phyloP scores from a whole-genome alignment of 2,797 vertebrate species.

The Sebastes glaucus region DNA sequence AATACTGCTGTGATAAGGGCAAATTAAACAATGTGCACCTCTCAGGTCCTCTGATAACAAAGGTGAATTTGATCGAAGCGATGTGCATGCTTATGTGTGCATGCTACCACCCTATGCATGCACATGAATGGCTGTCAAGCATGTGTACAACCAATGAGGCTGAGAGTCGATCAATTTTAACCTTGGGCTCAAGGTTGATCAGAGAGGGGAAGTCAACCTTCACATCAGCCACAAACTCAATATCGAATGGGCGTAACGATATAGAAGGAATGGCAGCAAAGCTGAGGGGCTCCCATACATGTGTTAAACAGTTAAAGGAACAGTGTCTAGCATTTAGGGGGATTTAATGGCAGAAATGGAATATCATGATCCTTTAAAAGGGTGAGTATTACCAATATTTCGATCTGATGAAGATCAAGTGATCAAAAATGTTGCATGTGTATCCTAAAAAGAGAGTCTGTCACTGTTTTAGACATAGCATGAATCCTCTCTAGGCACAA shows the following conservation, averaged over 20 bases:
- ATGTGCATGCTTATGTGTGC: neutral
- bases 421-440: neutral
- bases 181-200: slow-evolving; percentile 53
- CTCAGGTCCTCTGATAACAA: slow-evolving; percentile 53
- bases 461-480: neutral
- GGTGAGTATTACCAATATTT: too few species aligned
- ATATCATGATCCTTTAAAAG: too few species aligned
- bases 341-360: too few species aligned
- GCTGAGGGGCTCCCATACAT: neutral
- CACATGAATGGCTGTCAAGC: slow-evolving; percentile 18
- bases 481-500: neutral
- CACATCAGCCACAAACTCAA: neutral
- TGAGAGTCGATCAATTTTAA: slow-evolving; percentile 33
- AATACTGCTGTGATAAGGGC: slow-evolving; percentile 65
- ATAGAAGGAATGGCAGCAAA: neutral
- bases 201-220: slow-evolving; percentile 18
- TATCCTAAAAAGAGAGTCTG: neutral
- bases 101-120: neutral
- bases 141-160: neutral
- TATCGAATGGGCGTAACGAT: neutral
- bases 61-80: slow-evolving; percentile 54
- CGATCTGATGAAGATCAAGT: neutral
- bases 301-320: neutral
- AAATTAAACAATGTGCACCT: slow-evolving; percentile 61
- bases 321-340: too few species aligned